Base-by-base conservation (phyloP, 64 coral and sea anemone genomes). In the Platygyra sinensis region DNA sequence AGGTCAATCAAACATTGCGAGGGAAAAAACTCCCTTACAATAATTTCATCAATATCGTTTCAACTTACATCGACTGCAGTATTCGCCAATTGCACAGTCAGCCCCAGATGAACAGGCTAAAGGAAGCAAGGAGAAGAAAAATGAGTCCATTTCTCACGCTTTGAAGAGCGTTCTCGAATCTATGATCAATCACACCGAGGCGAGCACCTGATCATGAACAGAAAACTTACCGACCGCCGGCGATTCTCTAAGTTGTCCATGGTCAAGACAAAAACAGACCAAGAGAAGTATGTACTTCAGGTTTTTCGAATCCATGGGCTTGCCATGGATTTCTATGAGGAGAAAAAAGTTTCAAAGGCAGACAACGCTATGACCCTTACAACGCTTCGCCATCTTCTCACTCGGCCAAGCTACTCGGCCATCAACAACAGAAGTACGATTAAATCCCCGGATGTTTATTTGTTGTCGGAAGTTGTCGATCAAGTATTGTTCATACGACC, bases 281-380 rank as follows among this genome's bases (percentile, higher is more conserved):
- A 92, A 30, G 61, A 92, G 22, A 38, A 86, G 49, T 17, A 76
- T 78, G 39, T 55, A 72, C 65, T 80, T 92, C 54, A 92, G 79
- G 75, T 36, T 87, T 54, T 92, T 92, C 62, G 82, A 87, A 86
- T 87, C 90, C 90, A 92, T 92, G 76, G 75, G 75, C 49, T 76
- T 92, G 72, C 90, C 83, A 87, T 77, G 60, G 83, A 86, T 80
- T 92, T 87, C 27, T 30, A 85, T 52, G 12, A 16, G 20, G 24
- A 72, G 65, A 50, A 15, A 67, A 71, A 69, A 25, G 19, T 42
- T 71, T 42, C 25, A 69, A 69, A 69, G 65, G 65, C 5, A 69
- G 65, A 24, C 9, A 25, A 29, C 25, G 25, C 65, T 69, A 69
- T 9, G 22, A 2, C 29, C 9, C n/a, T 27, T n/a, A 11, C 8